Conservation (phyloP, 2,888 invertebrate genomes). For the Phengaris arion region DNA sequence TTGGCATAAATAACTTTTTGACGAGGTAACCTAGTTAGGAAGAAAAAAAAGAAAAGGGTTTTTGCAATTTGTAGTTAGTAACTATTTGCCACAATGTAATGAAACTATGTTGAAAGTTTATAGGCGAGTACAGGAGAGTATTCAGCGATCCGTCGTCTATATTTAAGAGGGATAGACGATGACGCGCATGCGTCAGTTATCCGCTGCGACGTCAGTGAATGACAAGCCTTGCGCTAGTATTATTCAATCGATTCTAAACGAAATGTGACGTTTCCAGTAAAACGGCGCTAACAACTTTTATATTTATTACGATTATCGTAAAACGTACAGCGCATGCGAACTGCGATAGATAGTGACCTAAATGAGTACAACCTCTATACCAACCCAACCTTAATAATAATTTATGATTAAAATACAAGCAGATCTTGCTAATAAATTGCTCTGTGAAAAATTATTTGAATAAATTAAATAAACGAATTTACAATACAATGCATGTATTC, state of each 20-base stretch:
- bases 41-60: too few relatives aligned
- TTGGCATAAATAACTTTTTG: too few relatives aligned
- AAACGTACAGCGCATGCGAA: conserved; percentile 43
- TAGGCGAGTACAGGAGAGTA: conserved; percentile 60
- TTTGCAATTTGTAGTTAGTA: too few relatives aligned
- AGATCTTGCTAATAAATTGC: neutral
- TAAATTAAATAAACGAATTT: conserved; percentile 11
- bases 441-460: neutral
- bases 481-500: conserved; percentile 26
- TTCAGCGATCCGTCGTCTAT: conserved; percentile 65
- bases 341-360: conserved; percentile 33
- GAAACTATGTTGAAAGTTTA: conserved; percentile 66
- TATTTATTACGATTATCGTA: conserved; percentile 43
- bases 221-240: conserved; percentile 72
- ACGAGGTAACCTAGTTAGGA: too few relatives aligned
- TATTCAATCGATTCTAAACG: conserved; percentile 66
- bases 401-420: conserved; percentile 5
- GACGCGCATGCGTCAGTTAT: conserved; percentile 75
- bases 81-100: conserved; percentile 43
- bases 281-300: conserved; percentile 40
- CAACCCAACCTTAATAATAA: neutral
- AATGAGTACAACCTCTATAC: conserved; percentile 19
- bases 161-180: conserved; percentile 72
- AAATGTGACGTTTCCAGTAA: too few relatives aligned
- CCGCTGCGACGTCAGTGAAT: conserved; percentile 72